Conservation (phyloP, 2,888 invertebrate genomes). For the Hofmannophila pseudospretella region DNA sequence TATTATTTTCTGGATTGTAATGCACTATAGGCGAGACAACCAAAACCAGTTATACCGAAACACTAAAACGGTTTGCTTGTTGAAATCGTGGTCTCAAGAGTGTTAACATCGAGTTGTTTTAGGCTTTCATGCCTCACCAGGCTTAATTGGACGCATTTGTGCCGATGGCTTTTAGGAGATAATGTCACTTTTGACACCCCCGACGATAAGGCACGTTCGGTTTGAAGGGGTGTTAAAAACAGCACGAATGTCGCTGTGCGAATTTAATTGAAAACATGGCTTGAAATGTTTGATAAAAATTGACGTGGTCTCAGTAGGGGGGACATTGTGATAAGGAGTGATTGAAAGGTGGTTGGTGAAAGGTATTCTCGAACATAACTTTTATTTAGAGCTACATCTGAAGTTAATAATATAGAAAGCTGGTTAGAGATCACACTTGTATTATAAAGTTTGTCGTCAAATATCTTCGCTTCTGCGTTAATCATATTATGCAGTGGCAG, state of each 20-base stretch:
- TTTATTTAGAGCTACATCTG: too few relatives aligned
- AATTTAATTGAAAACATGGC: constrained; percentile 51
- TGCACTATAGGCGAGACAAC: too few relatives aligned
- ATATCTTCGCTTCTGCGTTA: too few relatives aligned
- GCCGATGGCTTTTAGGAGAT: constrained; percentile 54
- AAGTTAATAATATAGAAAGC: too few relatives aligned
- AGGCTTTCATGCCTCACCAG: constrained; percentile 8
- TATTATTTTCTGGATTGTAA: too few relatives aligned
- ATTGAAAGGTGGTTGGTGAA: background rate
- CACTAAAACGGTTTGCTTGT: too few relatives aligned
- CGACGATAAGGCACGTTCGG: constrained; percentile 60
- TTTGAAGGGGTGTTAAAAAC: constrained; percentile 51
- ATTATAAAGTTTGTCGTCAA: too few relatives aligned
- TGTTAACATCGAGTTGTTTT: constrained; percentile 27
- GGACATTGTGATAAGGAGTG: background rate
- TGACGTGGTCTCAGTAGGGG: background rate
- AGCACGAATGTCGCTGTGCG: constrained; percentile 38
- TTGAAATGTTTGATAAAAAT: constrained; percentile 18
- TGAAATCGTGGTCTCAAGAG: too few relatives aligned
- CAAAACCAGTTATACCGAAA: too few relatives aligned
- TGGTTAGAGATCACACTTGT: too few relatives aligned
- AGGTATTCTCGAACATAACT: too few relatives aligned
- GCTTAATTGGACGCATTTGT: constrained; percentile 59
- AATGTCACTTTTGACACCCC: constrained; percentile 61
- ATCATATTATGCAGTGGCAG: too few relatives aligned